These are phyloP conservation scores for Danio choprae DNA, from an alignment of 2,797 vertebrate species.

Conservation along the genomic window DNA sequence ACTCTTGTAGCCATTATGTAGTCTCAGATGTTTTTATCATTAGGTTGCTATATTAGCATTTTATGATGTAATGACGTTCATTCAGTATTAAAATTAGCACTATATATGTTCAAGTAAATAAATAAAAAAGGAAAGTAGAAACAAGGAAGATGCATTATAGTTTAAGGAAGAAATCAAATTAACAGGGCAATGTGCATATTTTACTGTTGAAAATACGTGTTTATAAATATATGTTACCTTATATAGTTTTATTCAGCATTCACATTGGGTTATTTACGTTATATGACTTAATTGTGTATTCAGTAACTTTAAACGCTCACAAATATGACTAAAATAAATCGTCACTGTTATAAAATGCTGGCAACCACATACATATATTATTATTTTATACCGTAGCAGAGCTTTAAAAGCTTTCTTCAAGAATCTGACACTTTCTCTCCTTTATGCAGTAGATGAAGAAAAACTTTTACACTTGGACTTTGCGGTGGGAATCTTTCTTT, in stretches of 20 bases:
- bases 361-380: background rate
- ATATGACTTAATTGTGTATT: too few species aligned
- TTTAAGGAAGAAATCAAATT: too few species aligned
- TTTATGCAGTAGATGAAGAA: background rate
- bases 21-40: background rate
- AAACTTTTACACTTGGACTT: slow-evolving; percentile 29
- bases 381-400: background rate
- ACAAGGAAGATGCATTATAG: too few species aligned
- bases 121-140: too few species aligned
- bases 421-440: background rate
- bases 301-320: background rate
- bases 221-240: too few species aligned
- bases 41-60: background rate
- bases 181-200: too few species aligned
- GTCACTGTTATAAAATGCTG: background rate
- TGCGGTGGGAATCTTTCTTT: background rate
- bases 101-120: too few species aligned
- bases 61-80: background rate
- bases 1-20: too few species aligned
- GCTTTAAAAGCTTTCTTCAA: background rate
- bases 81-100: background rate
- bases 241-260: too few species aligned
- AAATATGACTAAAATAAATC: background rate
- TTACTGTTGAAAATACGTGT: too few species aligned
- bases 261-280: too few species aligned